Base-by-base conservation (phyloP, 2,113 vertebrate genomes). In the Globicephala melas region DNA sequence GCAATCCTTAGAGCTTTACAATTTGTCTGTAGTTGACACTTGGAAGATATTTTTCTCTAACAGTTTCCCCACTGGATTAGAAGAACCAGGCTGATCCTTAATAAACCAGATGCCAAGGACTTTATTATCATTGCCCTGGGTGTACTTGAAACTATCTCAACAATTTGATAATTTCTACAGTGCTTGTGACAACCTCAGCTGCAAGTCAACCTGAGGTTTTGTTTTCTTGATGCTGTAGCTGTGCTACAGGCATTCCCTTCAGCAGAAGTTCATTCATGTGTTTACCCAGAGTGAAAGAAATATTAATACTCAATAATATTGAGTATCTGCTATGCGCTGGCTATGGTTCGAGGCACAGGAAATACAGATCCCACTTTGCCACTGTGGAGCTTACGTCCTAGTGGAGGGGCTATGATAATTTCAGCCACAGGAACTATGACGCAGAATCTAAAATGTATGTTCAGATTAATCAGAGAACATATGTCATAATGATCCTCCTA, bases 61-160 rank as follows among this genome's bases (percentile, higher is more conserved):
- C 9, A n/a, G 5, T 36, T 96, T 94, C 94, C 76, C 76, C 36
- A 76, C 23, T 95, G 10, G 31, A 83, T 92, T 95, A 80, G 50
- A 94, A 93, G 31, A 28, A 53, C 15, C 4, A 90, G 50, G 31
- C 12, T 88, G n/a, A 76, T 65, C 21, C 88, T 94, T 87, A 70
- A 50, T 80, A 83, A 90, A 68, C 25, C 74, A 80, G 26, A 94
- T 94, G 38, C 33, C 25, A 86, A 65, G 41, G 1, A 77, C 11
- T 65, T 84, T 47, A 86, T 88, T 89, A 58, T 83, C 55, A 76
- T 41, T 88, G 87, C 74, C 31, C 23, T 67, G 80, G 5, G 17
- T 83, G 1, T 79, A 80, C n/a, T 80, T 92, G 81, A 92, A 89
- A 89, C 50, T 85, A 47, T 84, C 21, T 71, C 23, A 58, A 74